phyloP scores from a whole-genome alignment of 2,888 invertebrate genomes.

The Dendrolimus pini region DNA sequence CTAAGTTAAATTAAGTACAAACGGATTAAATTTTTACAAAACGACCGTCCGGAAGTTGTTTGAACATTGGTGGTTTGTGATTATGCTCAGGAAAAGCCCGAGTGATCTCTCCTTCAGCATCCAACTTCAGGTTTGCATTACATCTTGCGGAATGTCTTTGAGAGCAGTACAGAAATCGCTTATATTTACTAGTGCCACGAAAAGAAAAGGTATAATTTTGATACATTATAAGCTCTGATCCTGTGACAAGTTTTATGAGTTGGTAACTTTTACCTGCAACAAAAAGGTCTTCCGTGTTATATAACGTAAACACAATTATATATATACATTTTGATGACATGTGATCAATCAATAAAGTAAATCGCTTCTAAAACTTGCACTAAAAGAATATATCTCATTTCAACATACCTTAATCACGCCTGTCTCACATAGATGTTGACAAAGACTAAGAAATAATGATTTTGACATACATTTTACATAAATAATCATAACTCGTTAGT shows the following conservation, averaged over 20 bases:
- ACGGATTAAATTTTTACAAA: not conserved
- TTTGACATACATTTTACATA: too few species aligned
- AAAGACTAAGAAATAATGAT: too few species aligned
- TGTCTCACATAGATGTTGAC: too few species aligned
- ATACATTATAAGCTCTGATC: constrained; percentile 23
- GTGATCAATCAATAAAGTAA: too few species aligned
- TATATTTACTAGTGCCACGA: constrained; percentile 18
- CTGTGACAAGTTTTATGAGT: constrained; percentile 10
- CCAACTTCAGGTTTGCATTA: constrained; percentile 11
- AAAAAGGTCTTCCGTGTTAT: too few species aligned
- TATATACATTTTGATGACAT: too few species aligned
- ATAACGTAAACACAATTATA: too few species aligned
- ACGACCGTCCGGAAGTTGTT: not conserved
- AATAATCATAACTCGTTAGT: too few species aligned
- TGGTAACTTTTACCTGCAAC: constrained; percentile 10
- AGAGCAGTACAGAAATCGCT: constrained; percentile 12
- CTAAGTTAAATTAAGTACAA: too few species aligned
- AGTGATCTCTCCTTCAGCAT: constrained; percentile 1
- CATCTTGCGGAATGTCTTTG: constrained; percentile 7
- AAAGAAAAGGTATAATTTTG: constrained; percentile 31
- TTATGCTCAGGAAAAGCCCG: not conserved
- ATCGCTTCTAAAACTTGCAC: too few species aligned
- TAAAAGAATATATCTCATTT: too few species aligned
- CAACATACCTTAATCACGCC: too few species aligned
- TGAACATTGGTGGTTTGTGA: not conserved